These are phyloP conservation scores for Pelvicachromis taeniatus DNA, from an alignment of 2,113 vertebrate genomes.

Conservation along the genomic window DNA sequence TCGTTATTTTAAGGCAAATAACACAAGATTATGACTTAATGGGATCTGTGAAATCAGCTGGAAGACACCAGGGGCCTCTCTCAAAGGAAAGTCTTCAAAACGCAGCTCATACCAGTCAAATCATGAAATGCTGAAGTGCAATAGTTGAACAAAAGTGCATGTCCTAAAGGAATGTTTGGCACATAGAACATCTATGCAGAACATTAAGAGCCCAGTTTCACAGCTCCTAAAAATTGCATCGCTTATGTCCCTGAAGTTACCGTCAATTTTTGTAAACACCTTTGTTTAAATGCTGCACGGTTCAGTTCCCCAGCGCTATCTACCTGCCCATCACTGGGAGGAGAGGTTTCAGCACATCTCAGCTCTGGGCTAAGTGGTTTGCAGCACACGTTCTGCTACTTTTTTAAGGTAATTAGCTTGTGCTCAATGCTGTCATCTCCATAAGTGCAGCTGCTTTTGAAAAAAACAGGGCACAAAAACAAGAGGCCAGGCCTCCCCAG, in stretches of 20 bases:
- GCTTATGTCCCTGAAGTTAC: slow-evolving; percentile 1
- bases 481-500: slow-evolving; percentile 75
- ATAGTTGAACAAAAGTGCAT: background rate
- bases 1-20: slow-evolving; percentile 70
- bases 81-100: slow-evolving; percentile 28
- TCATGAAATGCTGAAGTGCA: slow-evolving; percentile 1
- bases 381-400: slow-evolving; percentile 20
- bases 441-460: slow-evolving; percentile 75
- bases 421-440: slow-evolving; percentile 77
- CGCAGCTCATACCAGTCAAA: slow-evolving; percentile 6
- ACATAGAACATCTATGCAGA: background rate
- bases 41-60: slow-evolving; percentile 67
- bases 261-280: background rate
- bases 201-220: background rate
- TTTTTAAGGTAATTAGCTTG: slow-evolving; percentile 79
- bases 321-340: background rate
- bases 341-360: background rate
- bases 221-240: background rate
- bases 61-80: slow-evolving; percentile 38
- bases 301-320: background rate
- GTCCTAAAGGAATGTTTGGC: slow-evolving; percentile 39
- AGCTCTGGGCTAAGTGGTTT: slow-evolving; percentile 28
- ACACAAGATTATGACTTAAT: slow-evolving; percentile 64
- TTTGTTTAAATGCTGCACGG: background rate
- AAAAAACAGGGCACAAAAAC: slow-evolving; percentile 78